Evolutionary conservation across 2,113 vertebrate genomes (phyloP), one percentile per base, ranked within the genome.

Genomic region (Oophaga pumilio): DNA sequence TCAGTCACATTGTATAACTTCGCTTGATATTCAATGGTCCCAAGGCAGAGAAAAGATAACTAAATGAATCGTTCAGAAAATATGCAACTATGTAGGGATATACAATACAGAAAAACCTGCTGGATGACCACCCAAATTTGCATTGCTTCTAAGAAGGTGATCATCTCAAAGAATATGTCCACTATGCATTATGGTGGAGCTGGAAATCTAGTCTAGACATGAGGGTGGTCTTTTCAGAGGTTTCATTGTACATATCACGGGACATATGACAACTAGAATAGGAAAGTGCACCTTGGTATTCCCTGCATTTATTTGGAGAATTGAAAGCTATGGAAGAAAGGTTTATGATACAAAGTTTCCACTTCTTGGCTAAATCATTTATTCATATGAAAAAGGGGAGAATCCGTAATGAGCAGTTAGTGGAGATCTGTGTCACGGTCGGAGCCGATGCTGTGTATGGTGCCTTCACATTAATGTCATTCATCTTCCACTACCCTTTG

Each of bases 401-500:
- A 79, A 62, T 26, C 14, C 26, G 15, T 50, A 52, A 68, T 83
- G 64, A 69, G 49, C 22, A 12, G 22, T 68, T 82, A 52, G 26
- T 83, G 14, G 20, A 28, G 22, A 64, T 78, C n/a, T 78, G 73
- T 10, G 24, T 53, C 76, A 60, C 76, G 6, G 85, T 15, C 53
- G 57, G 74, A 86, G 59, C 59, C 49, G 33, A 33, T 74, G 53
- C 53, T 26, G 59, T 43, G 52, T 59, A 26, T n/a, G 68, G 68
- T 57, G 68, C 52, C 15, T 66, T 78, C 60, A 78, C 59, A 86
- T 86, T 86, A 86, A 68, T 52, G 60, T 78, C 28, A 86, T 86
- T 86, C 52, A 64, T 85, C 74, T 78, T 86, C 59, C 7, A 50
- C 57, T 76, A 50, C 71, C 69, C 71, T 64, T 85, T 85, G 71